phyloP scores from a whole-genome alignment of 2,888 invertebrate species.

The Formica aserva region DNA sequence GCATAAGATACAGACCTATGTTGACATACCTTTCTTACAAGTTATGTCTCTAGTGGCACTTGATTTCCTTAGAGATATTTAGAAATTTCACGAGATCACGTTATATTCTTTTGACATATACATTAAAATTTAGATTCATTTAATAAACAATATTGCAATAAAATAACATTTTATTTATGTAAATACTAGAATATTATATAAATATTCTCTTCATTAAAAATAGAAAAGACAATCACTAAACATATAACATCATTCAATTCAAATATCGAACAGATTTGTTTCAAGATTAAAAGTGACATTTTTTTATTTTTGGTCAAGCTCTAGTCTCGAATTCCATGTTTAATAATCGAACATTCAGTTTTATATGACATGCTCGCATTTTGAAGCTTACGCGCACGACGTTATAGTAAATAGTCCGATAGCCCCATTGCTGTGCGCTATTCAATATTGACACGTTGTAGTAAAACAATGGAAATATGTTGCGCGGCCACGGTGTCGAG shows the following conservation, averaged over 20 bases:
- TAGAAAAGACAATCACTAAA: background rate
- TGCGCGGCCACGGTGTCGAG: slow-evolving; percentile 67
- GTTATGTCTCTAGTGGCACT: slow-evolving; percentile 59
- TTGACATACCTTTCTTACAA: slow-evolving; percentile 52
- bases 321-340: slow-evolving; percentile 39
- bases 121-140: slow-evolving; percentile 7
- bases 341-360: slow-evolving; percentile 45
- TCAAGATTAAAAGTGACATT: background rate
- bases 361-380: slow-evolving; percentile 43
- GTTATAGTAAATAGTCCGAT: slow-evolving; percentile 71
- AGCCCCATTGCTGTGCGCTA: slow-evolving; percentile 68
- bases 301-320: slow-evolving; percentile 7
- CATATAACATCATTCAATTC: background rate
- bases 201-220: background rate
- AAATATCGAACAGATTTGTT: background rate
- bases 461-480: slow-evolving; percentile 79
- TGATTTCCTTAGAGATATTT: slow-evolving; percentile 75
- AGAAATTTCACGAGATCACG: slow-evolving; percentile 58
- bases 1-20: slow-evolving; percentile 56
- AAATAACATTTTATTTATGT: slow-evolving; percentile 4
- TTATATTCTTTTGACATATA: slow-evolving; percentile 11
- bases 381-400: slow-evolving; percentile 58
- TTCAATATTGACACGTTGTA: slow-evolving; percentile 75
- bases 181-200: too few species aligned
- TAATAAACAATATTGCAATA: slow-evolving; percentile 1